phyloP scores from a whole-genome alignment of 2,888 invertebrate genomes.

The Drosophila greeni region DNA sequence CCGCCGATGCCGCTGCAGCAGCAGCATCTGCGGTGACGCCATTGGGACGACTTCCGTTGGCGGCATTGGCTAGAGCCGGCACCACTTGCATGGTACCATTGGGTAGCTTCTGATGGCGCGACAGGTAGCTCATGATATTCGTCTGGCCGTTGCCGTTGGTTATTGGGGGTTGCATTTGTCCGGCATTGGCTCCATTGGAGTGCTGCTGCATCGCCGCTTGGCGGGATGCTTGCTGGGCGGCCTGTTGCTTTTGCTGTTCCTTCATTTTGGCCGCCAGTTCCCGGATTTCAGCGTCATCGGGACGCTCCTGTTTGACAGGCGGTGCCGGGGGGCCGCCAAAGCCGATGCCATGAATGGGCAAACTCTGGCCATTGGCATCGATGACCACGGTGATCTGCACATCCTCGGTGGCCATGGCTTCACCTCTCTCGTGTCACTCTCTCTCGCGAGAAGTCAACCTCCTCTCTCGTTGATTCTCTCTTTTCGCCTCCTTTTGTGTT shows the following conservation, averaged over 20 bases:
- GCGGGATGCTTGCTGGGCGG: slow-evolving; percentile 74
- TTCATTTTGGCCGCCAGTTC: slow-evolving; percentile 92
- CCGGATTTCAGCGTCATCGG: slow-evolving; percentile 91
- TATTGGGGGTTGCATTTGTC: slow-evolving; percentile 60
- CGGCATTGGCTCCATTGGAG: slow-evolving; percentile 50
- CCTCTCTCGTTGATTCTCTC: slow-evolving; percentile 3
- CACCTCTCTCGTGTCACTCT: slow-evolving; percentile 14
- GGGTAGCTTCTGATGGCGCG: slow-evolving; percentile 78
- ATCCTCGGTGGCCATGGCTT: slow-evolving; percentile 57
- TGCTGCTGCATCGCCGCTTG: slow-evolving; percentile 64
- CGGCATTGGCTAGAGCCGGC: slow-evolving; percentile 49
- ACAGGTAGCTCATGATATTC: slow-evolving; percentile 83
- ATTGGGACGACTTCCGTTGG: slow-evolving; percentile 55
- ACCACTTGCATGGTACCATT: slow-evolving; percentile 70
- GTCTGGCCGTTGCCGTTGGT: slow-evolving; percentile 78
- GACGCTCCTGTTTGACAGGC: slow-evolving; percentile 78
- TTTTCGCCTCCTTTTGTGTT: slow-evolving; percentile 4
- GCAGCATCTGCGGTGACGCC: slow-evolving; percentile 73
- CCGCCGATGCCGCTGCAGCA: neutral
- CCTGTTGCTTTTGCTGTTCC: slow-evolving; percentile 85
- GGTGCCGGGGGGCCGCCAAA: slow-evolving; percentile 69
- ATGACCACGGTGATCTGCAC: slow-evolving; percentile 75
- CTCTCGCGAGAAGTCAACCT: slow-evolving; percentile 2
- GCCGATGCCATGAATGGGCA: slow-evolving; percentile 76
- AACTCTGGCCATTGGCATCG: slow-evolving; percentile 76